phyloP scores from a whole-genome alignment of 2,113 vertebrate genomes.

The Stegastes partitus region DNA sequence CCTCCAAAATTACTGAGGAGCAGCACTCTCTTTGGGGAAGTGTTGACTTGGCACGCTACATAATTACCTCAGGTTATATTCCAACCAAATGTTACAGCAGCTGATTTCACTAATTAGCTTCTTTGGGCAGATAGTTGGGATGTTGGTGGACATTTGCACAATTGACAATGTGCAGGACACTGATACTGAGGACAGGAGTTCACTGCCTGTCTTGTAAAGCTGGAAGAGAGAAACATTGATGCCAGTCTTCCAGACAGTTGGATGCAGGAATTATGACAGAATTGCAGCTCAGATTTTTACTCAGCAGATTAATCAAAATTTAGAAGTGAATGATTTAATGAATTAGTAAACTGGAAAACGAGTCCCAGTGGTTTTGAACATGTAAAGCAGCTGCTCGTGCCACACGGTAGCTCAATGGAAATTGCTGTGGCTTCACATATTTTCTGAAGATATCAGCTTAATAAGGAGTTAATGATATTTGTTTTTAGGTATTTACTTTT shows the following conservation, averaged over 20 bases:
- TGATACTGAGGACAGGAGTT: background rate
- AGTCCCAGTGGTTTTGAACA: background rate
- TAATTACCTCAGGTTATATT: conserved; percentile 48
- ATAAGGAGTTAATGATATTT: background rate
- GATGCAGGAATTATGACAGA: too few species aligned
- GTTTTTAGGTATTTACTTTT: background rate
- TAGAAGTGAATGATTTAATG: too few species aligned
- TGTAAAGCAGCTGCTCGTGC: background rate
- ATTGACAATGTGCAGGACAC: background rate
- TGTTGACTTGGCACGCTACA: conserved; percentile 36
- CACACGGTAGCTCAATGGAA: background rate
- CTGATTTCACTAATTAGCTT: conserved; percentile 45
- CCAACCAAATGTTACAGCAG: conserved; percentile 44
- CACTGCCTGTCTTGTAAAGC: background rate
- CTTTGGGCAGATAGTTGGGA: background rate
- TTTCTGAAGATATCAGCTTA: background rate
- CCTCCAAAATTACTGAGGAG: conserved; percentile 1
- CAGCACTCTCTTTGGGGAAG: conserved; percentile 4
- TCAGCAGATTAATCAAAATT: too few species aligned
- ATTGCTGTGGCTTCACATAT: background rate
- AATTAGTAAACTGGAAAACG: too few species aligned
- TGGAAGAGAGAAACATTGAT: too few species aligned
- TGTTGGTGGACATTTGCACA: background rate
- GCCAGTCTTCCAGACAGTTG: too few species aligned
- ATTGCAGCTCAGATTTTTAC: too few species aligned